These are phyloP conservation scores for Drosophila bunnanda DNA, from an alignment of 2,888 invertebrate species.

Conservation along the genomic window DNA sequence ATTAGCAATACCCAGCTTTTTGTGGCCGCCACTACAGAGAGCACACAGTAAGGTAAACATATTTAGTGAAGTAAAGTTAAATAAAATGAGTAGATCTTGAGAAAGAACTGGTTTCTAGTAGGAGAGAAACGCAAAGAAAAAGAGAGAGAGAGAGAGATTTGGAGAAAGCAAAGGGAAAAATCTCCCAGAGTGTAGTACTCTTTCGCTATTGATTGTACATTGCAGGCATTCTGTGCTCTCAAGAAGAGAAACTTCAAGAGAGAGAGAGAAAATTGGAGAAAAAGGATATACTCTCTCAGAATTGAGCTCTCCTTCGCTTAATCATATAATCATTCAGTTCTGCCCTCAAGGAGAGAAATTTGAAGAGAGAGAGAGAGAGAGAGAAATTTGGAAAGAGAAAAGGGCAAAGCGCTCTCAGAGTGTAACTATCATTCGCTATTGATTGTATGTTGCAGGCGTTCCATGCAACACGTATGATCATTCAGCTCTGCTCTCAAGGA, in stretches of 20 bases:
- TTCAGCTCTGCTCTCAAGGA: neutral
- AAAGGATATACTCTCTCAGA: too few relatives aligned
- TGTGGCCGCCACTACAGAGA: slow-evolving; percentile 10
- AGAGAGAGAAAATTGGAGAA: too few relatives aligned
- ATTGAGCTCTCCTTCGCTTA: too few relatives aligned
- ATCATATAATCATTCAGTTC: too few relatives aligned
- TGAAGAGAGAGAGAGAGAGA: neutral
- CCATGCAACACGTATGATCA: neutral
- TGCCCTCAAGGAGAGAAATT: too few relatives aligned
- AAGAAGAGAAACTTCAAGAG: too few relatives aligned
- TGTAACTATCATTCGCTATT: neutral
- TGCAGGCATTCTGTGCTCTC: too few relatives aligned
- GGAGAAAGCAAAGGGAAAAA: too few relatives aligned
- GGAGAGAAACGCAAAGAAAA: too few relatives aligned
- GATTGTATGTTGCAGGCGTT: neutral
- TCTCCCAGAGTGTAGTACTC: too few relatives aligned
- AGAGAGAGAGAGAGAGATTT: too few relatives aligned
- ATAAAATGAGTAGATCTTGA: neutral
- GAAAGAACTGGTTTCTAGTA: slow-evolving; percentile 1
- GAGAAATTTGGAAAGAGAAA: neutral
- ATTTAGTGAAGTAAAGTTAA: neutral
- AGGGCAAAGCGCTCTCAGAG: neutral
- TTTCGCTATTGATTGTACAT: too few relatives aligned
- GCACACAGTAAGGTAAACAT: slow-evolving; percentile 1
- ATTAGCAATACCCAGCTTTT: slow-evolving; percentile 51